A percentile compares a stretch with the other conserved stretches of the same genome.
phyloP scores from a whole-genome alignment of 2,888 invertebrate genomes.

The Erannis defoliaria region DNA sequence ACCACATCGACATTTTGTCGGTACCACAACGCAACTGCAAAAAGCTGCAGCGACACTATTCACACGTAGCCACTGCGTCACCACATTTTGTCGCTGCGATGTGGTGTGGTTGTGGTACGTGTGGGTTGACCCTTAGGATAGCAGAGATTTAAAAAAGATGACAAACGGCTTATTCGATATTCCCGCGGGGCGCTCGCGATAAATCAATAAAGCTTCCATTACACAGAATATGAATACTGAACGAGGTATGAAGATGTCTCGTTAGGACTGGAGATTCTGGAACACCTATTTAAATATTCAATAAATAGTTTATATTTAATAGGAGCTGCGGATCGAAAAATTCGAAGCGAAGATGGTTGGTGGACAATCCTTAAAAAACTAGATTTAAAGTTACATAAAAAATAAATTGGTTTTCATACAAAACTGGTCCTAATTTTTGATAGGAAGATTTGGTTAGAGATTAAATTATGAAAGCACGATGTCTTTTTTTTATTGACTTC shows the following conservation, averaged over 20 bases:
- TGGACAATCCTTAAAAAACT: background rate
- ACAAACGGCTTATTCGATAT: conserved; percentile 65
- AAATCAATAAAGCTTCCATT: conserved; percentile 65
- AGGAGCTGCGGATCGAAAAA: background rate
- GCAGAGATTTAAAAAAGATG: conserved; percentile 54
- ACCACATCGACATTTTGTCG: too few species aligned
- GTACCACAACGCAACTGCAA: too few species aligned
- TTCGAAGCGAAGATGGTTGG: background rate
- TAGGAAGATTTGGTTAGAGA: background rate
- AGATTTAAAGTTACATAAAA: too few species aligned
- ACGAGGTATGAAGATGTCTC: conserved; percentile 53
- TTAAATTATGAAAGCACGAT: too few species aligned
- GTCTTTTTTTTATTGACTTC: too few species aligned
- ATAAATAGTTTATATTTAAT: conserved; percentile 18
- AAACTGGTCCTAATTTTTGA: too few species aligned
- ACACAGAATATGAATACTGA: conserved; percentile 57
- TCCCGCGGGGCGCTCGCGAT: conserved; percentile 56
- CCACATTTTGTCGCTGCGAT: too few species aligned
- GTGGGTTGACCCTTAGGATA: too few species aligned
- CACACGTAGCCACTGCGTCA: too few species aligned
- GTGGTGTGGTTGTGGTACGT: too few species aligned
- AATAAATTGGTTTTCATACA: too few species aligned
- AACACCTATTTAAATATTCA: conserved; percentile 19
- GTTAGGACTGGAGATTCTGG: conserved; percentile 39
- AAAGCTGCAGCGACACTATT: too few species aligned